phyloP scores from a whole-genome alignment of 2,888 invertebrate species.

The Tupiocoris notatus region DNA sequence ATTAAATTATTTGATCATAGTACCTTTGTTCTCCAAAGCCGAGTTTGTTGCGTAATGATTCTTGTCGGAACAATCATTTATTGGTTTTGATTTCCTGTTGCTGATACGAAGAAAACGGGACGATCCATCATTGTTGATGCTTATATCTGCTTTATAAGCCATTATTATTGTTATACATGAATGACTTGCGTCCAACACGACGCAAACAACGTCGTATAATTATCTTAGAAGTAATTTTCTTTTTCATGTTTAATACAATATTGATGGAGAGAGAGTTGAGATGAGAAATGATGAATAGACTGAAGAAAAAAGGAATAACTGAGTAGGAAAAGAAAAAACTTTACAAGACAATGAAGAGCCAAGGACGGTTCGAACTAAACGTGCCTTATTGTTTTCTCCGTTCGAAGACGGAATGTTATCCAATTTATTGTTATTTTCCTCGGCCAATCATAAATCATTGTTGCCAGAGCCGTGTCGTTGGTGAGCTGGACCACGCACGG shows the following conservation, averaged over 20 bases:
- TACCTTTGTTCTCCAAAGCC: neutral
- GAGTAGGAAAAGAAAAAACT: neutral
- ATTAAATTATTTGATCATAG: too few relatives aligned
- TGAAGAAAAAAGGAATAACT: neutral
- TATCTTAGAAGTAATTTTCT: neutral
- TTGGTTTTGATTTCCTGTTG: too few relatives aligned
- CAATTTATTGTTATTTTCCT: conserved; percentile 19
- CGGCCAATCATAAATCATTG: conserved; percentile 22
- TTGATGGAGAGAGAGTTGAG: neutral
- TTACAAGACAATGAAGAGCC: neutral
- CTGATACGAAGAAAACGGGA: neutral
- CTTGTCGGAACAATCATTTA: neutral
- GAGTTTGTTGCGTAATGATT: neutral
- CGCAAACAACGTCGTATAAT: too few relatives aligned
- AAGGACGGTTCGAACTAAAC: neutral
- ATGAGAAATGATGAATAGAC: neutral
- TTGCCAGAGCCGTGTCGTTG: neutral
- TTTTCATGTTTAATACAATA: neutral
- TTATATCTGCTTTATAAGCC: neutral
- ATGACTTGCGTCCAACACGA: neutral
- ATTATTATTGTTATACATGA: neutral
- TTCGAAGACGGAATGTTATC: conserved; percentile 10
- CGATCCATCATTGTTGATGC: neutral
- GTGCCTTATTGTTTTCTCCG: neutral
- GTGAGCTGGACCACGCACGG: neutral